Evolutionary conservation across 2,888 invertebrate genomes (phyloP).

Genomic region (Lordiphosa andalusiaca): DNA sequence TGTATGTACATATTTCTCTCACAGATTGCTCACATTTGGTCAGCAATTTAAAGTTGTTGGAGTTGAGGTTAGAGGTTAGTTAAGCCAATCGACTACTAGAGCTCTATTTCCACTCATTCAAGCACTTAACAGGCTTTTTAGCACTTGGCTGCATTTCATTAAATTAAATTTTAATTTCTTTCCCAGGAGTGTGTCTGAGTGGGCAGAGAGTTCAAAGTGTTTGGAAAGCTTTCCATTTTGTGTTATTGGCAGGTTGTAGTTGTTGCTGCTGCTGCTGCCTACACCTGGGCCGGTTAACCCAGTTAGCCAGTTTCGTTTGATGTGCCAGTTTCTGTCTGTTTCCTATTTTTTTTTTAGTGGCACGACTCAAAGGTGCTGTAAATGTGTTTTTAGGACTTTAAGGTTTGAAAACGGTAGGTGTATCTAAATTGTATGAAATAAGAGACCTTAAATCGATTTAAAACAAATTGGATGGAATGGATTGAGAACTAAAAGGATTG

Average conservation of each 20-base stretch:
- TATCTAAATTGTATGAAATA: no score
- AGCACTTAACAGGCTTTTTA: slow-evolving; percentile 41
- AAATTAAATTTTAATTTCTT: slow-evolving; percentile 43
- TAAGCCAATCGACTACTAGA: slow-evolving; percentile 13
- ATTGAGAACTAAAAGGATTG: no score
- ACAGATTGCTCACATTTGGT: slow-evolving; percentile 11
- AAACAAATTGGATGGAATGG: no score
- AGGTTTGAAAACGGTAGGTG: no score
- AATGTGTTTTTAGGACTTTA: no score
- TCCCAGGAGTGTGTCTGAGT: slow-evolving; percentile 17
- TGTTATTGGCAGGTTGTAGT: slow-evolving; percentile 39
- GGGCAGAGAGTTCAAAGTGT: slow-evolving; percentile 29
- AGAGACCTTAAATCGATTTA: no score
- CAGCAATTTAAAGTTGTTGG: slow-evolving; percentile 11
- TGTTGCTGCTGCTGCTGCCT: no score
- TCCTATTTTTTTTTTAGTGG: no score
- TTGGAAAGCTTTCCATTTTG: slow-evolving; percentile 38
- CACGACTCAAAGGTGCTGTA: no score
- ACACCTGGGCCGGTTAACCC: no score
- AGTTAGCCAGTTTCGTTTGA: no score
- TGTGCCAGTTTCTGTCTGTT: no score
- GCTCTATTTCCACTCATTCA: slow-evolving; percentile 14
- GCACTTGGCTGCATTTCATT: slow-evolving; percentile 53
- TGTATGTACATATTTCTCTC: background rate
- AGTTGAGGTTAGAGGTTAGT: slow-evolving; percentile 25